Conservation (phyloP, 2,797 vertebrate species). For the Sebastolobus alascanus region DNA sequence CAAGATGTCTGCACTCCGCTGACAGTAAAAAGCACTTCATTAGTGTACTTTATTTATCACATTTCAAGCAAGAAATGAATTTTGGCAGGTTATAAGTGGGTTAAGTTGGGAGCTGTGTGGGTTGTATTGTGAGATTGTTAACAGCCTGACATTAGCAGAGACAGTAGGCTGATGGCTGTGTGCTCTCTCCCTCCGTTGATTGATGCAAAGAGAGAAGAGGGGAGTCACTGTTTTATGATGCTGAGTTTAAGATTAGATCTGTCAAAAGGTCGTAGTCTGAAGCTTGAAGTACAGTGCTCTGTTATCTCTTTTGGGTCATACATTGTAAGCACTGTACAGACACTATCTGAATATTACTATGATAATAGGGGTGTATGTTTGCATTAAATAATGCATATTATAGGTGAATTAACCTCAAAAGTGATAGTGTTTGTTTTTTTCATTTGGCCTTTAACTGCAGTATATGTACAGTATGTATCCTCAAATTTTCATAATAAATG, state of each 20-base stretch:
- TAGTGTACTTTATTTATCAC: slow-evolving; percentile 72
- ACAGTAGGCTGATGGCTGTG: slow-evolving; percentile 35
- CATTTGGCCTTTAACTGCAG: neutral
- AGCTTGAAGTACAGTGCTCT: neutral
- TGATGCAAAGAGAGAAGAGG: slow-evolving; percentile 38
- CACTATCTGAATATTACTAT: neutral
- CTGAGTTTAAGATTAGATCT: slow-evolving; percentile 25
- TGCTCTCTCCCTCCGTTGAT: slow-evolving; percentile 23
- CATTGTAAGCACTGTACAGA: slow-evolving; percentile 15
- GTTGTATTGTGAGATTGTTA: slow-evolving; percentile 51
- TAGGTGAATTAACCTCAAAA: neutral
- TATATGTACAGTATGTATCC: no score
- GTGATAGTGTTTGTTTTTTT: neutral
- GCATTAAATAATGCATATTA: slow-evolving; percentile 5
- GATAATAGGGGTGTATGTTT: slow-evolving; percentile 6
- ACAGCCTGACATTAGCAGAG: slow-evolving; percentile 46
- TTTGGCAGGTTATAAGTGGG: slow-evolving; percentile 66
- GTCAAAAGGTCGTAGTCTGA: slow-evolving; percentile 21
- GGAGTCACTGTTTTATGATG: slow-evolving; percentile 5
- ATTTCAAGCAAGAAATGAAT: slow-evolving; percentile 68
- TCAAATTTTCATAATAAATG: neutral
- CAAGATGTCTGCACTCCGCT: slow-evolving; percentile 35
- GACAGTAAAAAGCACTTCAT: slow-evolving; percentile 71
- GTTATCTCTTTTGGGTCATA: slow-evolving; percentile 10
- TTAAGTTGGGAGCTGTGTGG: slow-evolving; percentile 41